Base-by-base conservation (phyloP, 1,140 invertebrate species). In the Lerema accius region DNA sequence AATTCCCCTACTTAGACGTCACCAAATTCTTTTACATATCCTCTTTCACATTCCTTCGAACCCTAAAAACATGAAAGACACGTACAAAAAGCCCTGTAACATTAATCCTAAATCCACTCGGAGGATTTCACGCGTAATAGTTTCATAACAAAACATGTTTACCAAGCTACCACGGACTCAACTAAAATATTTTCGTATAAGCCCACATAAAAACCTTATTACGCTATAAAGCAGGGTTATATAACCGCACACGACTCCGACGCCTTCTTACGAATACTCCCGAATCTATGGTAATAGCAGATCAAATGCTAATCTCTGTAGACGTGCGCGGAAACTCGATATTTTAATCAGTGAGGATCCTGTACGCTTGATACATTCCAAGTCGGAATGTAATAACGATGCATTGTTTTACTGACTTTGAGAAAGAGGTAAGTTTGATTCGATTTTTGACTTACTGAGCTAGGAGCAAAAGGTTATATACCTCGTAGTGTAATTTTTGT, bases 231-330 rank as follows among this genome's bases (percentile, higher is more conserved):
- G 28, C 9, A 32, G 28, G 19, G 13, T 32, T 50, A 43, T 43
- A 17, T 50, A 50, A 7, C 26, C 9, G 5, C 6, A 16, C 17
- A 4, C 28, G 28, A 32, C 28, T 3, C 28, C 28, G 9, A 32
- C 28, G 28, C 28, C 9, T 50, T 14, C 42, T 11, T 19, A 14
- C 46, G 15, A 19, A 42, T 61, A 32, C 17, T 15, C 39, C 35
- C 64, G 19, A 48, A 67, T 69, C 65, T 73, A 76, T 65, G 66
- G 45, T 70, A 76, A 76, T 69, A 40, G 46, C 63, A 40, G 69
- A 71, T 74, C 63, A 71, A 71, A 74, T 74, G 67, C 67, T 77
- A 71, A 77, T 77, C 74, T 71, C 51, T 13, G 35, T 42, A 60
- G 62, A 73, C 70, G 63, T 64, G 73, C 43, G 39, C 13, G 45